Evolutionary conservation across 2,113 vertebrate species (phyloP).

Genomic region (Gallinago paraguaiae): DNA sequence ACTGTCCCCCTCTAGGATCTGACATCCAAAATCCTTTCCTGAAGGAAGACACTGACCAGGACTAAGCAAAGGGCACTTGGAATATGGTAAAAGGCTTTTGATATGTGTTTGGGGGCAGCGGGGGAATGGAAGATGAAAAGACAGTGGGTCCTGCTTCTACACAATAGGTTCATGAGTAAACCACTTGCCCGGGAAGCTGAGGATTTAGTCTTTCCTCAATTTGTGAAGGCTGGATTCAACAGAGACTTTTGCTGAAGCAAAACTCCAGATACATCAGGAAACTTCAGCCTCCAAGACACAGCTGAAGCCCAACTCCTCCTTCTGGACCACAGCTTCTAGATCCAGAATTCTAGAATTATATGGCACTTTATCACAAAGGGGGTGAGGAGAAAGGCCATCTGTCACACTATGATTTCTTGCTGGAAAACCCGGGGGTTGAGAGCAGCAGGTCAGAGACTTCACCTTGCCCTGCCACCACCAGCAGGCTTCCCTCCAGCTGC

Average conservation of each 20-base stretch:
- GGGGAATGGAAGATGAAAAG: background rate
- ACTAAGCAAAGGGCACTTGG: background rate
- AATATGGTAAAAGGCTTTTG: background rate
- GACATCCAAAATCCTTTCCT: background rate
- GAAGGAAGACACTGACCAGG: background rate
- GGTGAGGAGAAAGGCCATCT: fast-evolving
- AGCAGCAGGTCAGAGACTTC: background rate
- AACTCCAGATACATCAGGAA: background rate
- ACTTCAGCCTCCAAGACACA: background rate
- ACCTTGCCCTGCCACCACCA: fast-evolving
- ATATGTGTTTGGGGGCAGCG: fast-evolving
- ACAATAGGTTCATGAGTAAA: fast-evolving
- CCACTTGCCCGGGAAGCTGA: background rate
- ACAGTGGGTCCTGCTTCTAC: background rate
- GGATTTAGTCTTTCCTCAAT: background rate
- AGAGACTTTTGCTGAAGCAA: background rate
- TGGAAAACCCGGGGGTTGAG: fast-evolving
- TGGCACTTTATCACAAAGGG: background rate
- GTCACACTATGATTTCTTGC: background rate
- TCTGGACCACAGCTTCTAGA: background rate
- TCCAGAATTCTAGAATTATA: background rate
- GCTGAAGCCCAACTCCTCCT: background rate
- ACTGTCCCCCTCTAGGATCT: background rate
- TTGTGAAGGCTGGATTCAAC: background rate
- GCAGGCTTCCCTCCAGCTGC: background rate